Evolutionary conservation across 2,888 invertebrate genomes (phyloP).

Genomic region (Drosophila demipolita): DNA sequence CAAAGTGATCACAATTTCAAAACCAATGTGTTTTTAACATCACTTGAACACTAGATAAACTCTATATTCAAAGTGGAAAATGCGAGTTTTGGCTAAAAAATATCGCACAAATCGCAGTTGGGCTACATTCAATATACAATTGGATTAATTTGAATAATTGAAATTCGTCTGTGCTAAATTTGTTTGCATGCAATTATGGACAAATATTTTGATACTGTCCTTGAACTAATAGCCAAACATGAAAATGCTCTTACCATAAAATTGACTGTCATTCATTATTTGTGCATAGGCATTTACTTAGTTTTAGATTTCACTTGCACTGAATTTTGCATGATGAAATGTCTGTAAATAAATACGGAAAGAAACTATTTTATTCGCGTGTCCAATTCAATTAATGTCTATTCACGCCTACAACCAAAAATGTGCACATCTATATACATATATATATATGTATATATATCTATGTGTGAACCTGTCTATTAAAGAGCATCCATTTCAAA

Average conservation of each 20-base stretch:
- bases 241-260: conserved; percentile 45
- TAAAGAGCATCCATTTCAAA: conserved; percentile 71
- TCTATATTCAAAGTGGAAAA: neutral
- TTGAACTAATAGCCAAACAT: conserved; percentile 37
- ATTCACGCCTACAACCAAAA: neutral
- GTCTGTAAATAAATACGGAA: neutral
- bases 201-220: conserved; percentile 20
- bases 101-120: neutral
- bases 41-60: neutral
- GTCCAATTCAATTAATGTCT: conserved; percentile 58
- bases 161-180: neutral
- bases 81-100: neutral
- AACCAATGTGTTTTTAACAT: neutral
- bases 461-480: conserved; percentile 12
- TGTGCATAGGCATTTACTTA: conserved; percentile 16
- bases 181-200: no score
- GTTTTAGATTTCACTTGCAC: conserved; percentile 19
- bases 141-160: neutral
- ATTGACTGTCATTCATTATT: neutral
- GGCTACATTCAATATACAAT: neutral
- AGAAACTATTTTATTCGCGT: conserved; percentile 40
- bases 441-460: neutral
- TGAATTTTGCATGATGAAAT: conserved; percentile 53
- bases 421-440: neutral
- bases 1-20: neutral